phyloP scores from a whole-genome alignment of 1,140 invertebrate genomes.

The Trichonephila clavipes region DNA sequence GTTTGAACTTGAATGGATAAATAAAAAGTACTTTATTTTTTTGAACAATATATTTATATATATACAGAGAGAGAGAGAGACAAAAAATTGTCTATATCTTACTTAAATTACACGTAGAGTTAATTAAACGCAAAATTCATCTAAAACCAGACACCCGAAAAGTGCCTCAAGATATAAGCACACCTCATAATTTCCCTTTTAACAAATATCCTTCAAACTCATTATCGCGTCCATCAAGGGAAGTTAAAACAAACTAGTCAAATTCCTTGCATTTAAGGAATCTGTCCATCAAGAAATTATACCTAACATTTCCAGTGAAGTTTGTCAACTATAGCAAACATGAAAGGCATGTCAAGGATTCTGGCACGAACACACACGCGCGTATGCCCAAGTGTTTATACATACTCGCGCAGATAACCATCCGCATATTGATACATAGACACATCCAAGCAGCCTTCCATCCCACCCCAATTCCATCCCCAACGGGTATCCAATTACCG shows the following conservation, averaged over 20 bases:
- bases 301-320: background rate
- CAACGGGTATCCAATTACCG: conserved; percentile 68
- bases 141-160: background rate
- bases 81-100: too few species aligned
- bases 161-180: background rate
- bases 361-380: background rate
- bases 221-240: background rate
- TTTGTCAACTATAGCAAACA: conserved; percentile 2
- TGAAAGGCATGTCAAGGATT: conserved; percentile 26
- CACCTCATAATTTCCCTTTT: background rate
- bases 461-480: background rate
- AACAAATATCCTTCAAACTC: background rate
- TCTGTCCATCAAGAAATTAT: background rate
- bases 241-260: background rate
- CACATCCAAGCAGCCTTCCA: conserved; percentile 12
- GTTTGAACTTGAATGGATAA: too few species aligned
- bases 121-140: background rate
- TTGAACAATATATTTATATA: too few species aligned
- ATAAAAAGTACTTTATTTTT: too few species aligned
- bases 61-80: too few species aligned
- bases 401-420: conserved; percentile 37
- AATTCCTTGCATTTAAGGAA: background rate
- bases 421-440: conserved; percentile 31
- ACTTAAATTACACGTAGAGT: too few species aligned
- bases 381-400: conserved; percentile 25